phyloP scores from a whole-genome alignment of 2,113 vertebrate genomes.

The Gambusia holbrooki region DNA sequence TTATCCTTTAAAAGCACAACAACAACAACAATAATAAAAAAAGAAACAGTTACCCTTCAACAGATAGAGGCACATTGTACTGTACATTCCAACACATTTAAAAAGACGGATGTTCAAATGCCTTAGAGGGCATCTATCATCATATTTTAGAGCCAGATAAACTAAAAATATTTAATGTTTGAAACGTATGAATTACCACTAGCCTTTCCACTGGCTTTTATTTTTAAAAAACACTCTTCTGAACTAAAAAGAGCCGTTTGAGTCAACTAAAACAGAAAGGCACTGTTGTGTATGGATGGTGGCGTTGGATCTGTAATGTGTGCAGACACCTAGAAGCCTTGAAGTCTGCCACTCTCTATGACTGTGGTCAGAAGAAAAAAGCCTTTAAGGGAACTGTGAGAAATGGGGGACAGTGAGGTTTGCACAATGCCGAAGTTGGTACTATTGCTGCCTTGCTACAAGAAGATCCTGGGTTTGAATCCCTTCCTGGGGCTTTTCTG shows the following conservation, averaged over 20 bases:
- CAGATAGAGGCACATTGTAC: constrained; percentile 59
- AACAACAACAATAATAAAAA: constrained; percentile 18
- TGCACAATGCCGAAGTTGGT: no score
- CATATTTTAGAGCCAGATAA: neutral
- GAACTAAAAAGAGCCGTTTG: neutral
- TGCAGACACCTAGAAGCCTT: neutral
- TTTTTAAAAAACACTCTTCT: no score
- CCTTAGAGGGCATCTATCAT: neutral
- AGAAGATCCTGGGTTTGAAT: no score
- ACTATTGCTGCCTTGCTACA: no score
- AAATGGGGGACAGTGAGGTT: neutral
- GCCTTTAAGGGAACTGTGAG: neutral
- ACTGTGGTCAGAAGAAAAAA: neutral
- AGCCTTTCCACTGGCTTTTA: no score
- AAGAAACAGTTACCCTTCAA: constrained; percentile 27
- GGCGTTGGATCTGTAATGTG: neutral
- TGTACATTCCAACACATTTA: constrained; percentile 59
- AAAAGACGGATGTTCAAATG: constrained; percentile 30
- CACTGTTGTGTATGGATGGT: neutral
- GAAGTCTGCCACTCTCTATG: neutral
- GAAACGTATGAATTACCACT: no score
- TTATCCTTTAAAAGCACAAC: constrained; percentile 30
- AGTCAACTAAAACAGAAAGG: neutral
- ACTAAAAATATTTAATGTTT: no score
- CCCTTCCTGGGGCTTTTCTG: no score